Base-by-base conservation (phyloP, 2,113 vertebrate species). In the Leptosomus discolor region DNA sequence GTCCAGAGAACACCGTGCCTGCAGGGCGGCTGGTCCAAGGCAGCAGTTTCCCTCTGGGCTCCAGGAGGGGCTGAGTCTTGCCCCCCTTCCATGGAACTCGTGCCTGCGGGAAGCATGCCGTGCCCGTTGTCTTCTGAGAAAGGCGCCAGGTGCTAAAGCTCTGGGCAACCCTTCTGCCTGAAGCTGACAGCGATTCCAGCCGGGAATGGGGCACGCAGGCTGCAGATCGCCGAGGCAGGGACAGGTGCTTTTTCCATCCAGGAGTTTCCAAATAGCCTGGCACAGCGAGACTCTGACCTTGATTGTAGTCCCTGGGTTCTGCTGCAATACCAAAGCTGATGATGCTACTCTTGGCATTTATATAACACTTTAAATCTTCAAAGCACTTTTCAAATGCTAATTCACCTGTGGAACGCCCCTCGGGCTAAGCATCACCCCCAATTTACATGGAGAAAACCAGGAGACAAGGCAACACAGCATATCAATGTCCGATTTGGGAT, bases 211-310 rank as follows among this genome's bases (percentile, higher is more conserved):
- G 19, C 78, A 26, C 1, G 0, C 23, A 11, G 51, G 43, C 24
- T 15, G 8, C 3, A 5, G 17, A 9, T 45, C 0, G 0, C 29
- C 5, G 8, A 6, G 30, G 50, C 13, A 32, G 54, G 37, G 15
- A 18, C 12, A 18, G 10, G 56, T 48, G 23, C 67, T 92, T 43
- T 19, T 65, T 79, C 91, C 68, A 56, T 0, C 20, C 12, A 3
- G 45, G 48, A 88, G 43, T 11, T 88, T 50, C 77, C 36, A 43
- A 71, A 50, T 56, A 39, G 46, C 54, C n/a, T 14, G 29, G 15
- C 27, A 5, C 57, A 41, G 41, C 0, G 0, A 43, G 56, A 60
- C 76, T 89, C 80, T 9, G 16, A 39, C 56, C 83, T 23, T 10
- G 45, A 53, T 48, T 84, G 85, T 57, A 50, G 43, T 48, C 85